Conservation (phyloP, 2,888 invertebrate species). For the Gasteruption jaculator region DNA sequence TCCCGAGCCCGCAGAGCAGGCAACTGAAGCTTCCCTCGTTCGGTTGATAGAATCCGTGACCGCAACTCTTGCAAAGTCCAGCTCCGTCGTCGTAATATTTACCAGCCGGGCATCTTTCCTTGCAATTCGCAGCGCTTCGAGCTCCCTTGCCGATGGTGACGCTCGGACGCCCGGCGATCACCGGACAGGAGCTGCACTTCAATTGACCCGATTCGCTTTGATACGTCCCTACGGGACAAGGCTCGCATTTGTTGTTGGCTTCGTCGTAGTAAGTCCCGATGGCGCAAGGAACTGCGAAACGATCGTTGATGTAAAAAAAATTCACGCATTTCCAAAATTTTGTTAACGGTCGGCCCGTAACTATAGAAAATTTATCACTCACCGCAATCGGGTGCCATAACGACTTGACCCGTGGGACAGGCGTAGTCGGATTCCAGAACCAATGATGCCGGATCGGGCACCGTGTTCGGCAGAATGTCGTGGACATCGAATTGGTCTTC, state of each 20-base stretch:
- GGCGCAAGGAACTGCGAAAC: constrained; percentile 74
- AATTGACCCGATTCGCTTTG: constrained; percentile 90
- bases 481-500: constrained; percentile 92
- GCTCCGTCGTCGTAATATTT: constrained; percentile 89
- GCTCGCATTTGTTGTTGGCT: constrained; percentile 71
- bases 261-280: constrained; percentile 83
- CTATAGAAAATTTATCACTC: constrained; percentile 40
- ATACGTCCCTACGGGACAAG: constrained; percentile 85
- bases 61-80: constrained; percentile 86
- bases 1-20: constrained; percentile 81
- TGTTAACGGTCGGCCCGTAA: neutral
- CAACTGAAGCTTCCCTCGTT: constrained; percentile 88
- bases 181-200: constrained; percentile 85
- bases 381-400: constrained; percentile 91
- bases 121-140: constrained; percentile 83
- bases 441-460: constrained; percentile 88
- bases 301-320: neutral
- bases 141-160: constrained; percentile 86
- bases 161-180: constrained; percentile 83
- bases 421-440: constrained; percentile 85
- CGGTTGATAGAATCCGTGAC: constrained; percentile 90
- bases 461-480: constrained; percentile 89
- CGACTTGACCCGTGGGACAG: constrained; percentile 90
- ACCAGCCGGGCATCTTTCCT: constrained; percentile 90
- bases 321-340: neutral